These are phyloP conservation scores for Diplolepis rosae DNA, from an alignment of 2,888 invertebrate species.

Conservation along the genomic window DNA sequence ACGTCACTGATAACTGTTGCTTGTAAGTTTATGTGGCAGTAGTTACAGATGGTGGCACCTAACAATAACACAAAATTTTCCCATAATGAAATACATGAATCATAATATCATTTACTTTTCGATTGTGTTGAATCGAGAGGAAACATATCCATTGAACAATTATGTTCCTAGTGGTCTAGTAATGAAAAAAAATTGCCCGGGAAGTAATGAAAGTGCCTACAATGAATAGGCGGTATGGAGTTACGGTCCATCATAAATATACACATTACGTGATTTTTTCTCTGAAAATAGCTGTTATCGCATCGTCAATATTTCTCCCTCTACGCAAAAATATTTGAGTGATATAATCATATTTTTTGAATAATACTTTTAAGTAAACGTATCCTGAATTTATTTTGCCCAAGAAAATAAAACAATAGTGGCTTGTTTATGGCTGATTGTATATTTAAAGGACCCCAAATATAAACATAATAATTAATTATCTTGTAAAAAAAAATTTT, in stretches of 20 bases:
- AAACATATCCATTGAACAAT: not conserved
- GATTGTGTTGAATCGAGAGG: not conserved
- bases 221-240: not conserved
- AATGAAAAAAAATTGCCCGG: constrained; percentile 11
- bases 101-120: not conserved
- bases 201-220: not conserved
- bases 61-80: not conserved
- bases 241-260: constrained; percentile 15
- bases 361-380: no score
- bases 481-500: no score
- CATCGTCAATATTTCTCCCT: constrained; percentile 2
- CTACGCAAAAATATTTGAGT: not conserved
- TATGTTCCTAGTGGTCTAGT: not conserved
- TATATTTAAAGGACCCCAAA: no score
- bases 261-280: not conserved
- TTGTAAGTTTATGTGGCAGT: constrained; percentile 60
- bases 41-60: constrained; percentile 2
- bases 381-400: no score
- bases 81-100: constrained; percentile 5
- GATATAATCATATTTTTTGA: constrained; percentile 8
- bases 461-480: no score
- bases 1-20: constrained; percentile 68
- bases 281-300: not conserved
- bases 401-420: no score
- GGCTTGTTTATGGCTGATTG: no score